A percentile compares a stretch with the other conserved stretches of the same genome.
Evolutionary conservation across 2,888 invertebrate genomes (phyloP).

Genomic region (Dysmachus trigonus): DNA sequence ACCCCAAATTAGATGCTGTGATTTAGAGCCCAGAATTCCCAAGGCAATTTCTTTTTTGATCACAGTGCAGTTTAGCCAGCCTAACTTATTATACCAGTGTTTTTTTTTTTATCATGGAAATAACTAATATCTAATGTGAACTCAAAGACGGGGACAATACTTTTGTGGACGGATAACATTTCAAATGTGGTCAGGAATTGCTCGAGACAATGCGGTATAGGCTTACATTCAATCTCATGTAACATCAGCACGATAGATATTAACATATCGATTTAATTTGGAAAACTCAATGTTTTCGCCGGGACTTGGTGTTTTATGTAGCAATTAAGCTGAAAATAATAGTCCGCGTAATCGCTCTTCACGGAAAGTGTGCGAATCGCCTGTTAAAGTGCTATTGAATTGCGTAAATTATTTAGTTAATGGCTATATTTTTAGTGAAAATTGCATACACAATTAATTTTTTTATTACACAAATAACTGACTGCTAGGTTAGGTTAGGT

Average conservation of each 20-base stretch:
- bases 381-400: background rate
- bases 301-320: background rate
- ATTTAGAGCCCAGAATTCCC: too few species aligned
- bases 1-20: background rate
- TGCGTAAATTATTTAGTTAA: background rate
- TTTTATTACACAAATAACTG: too few species aligned
- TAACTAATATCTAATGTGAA: background rate
- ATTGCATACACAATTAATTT: background rate
- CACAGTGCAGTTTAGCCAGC: background rate
- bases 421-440: background rate
- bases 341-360: background rate
- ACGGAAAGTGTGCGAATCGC: background rate
- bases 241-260: background rate
- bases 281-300: background rate
- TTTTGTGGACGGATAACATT: background rate
- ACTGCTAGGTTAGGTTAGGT: too few species aligned
- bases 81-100: background rate
- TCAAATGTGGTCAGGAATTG: background rate
- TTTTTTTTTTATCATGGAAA: background rate
- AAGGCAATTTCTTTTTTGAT: background rate
- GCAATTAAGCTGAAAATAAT: background rate
- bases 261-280: background rate
- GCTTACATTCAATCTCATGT: background rate
- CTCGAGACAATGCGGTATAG: background rate
- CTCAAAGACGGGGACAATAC: background rate